Evolutionary conservation across 2,113 vertebrate genomes (phyloP).

Genomic region (Campylomormyrus tamandua): DNA sequence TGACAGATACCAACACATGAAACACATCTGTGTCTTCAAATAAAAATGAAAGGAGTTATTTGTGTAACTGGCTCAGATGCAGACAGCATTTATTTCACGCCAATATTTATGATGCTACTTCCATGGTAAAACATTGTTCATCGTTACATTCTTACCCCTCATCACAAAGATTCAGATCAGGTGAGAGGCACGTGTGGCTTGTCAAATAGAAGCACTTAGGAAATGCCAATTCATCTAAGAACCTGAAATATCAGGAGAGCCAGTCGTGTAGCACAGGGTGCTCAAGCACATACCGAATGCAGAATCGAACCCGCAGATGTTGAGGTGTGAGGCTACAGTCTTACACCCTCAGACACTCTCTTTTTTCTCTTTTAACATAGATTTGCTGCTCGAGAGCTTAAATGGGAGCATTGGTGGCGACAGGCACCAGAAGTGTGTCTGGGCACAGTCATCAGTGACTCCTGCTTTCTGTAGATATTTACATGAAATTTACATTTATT

Average conservation of each 20-base stretch:
- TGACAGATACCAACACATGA: not conserved
- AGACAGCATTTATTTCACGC: not conserved
- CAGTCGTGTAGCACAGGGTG: not conserved
- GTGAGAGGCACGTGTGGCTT: not conserved
- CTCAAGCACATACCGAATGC: too few relatives aligned
- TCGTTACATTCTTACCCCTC: not conserved
- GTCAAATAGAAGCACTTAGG: not conserved
- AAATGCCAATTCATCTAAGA: not conserved
- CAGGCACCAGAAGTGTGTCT: not conserved
- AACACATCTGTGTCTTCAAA: not conserved
- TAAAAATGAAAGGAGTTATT: not conserved
- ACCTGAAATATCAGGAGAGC: not conserved
- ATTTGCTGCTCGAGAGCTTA: not conserved
- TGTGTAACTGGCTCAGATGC: not conserved
- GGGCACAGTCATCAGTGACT: not conserved
- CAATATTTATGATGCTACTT: not conserved
- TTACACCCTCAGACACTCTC: not conserved
- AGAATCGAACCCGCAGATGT: too few relatives aligned
- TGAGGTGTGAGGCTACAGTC: not conserved
- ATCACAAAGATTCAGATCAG: not conserved
- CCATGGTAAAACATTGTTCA: not conserved
- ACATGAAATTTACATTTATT: not conserved
- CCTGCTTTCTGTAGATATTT: not conserved
- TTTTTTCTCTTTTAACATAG: not conserved
- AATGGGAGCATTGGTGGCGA: not conserved